Conservation (phyloP, 2,113 vertebrate genomes). For the Lethenteron reissneri region DNA sequence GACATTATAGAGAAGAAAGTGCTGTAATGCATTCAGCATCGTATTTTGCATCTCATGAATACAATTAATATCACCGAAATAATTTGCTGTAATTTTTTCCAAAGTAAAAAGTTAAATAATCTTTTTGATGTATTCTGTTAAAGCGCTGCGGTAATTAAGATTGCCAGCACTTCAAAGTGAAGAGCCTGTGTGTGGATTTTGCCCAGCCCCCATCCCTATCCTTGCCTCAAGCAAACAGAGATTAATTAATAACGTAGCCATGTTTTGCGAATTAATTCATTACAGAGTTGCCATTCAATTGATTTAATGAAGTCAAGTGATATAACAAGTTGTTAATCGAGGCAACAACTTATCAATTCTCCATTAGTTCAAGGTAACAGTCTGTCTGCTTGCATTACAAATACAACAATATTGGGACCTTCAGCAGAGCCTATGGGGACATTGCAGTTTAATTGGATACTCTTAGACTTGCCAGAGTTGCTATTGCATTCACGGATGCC, state of each 20-base stretch:
- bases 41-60: background rate
- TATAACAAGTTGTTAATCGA: background rate
- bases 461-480: too few species aligned
- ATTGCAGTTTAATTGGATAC: too few species aligned
- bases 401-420: too few species aligned
- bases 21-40: background rate
- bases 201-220: background rate
- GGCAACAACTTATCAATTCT: background rate
- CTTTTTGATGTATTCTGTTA: conserved; percentile 5
- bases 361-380: background rate
- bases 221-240: conserved; percentile 2
- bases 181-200: background rate
- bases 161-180: background rate
- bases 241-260: background rate
- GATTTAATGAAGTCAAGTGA: conserved; percentile 2
- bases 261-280: conserved; percentile 5
- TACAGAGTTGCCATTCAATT: background rate
- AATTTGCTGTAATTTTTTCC: background rate
- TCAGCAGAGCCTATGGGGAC: too few species aligned
- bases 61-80: background rate
- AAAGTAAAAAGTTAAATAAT: background rate
- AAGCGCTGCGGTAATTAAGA: background rate
- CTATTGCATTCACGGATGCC: too few species aligned
- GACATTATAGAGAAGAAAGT: too few species aligned
- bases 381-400: too few species aligned